Conservation (phyloP, 2,113 vertebrate genomes). For the Ammodytes dubius region DNA sequence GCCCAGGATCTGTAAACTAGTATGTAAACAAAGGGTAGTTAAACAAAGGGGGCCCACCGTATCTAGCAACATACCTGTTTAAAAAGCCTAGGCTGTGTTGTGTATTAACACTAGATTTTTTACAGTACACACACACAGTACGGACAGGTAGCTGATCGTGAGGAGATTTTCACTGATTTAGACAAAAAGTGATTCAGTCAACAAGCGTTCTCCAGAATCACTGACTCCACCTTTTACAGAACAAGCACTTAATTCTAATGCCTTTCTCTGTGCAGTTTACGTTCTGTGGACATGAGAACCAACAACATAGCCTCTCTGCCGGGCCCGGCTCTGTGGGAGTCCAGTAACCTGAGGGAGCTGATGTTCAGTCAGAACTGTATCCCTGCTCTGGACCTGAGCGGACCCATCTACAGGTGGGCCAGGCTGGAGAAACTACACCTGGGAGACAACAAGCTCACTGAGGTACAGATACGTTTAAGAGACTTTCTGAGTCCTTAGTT, state of each 20-base stretch:
- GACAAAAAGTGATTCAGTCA: too few species aligned
- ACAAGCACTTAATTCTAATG: neutral
- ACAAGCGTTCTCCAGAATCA: too few species aligned
- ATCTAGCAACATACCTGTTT: too few species aligned
- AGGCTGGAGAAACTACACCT: slow-evolving; percentile 94
- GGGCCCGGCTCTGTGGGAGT: slow-evolving; percentile 88
- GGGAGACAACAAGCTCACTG: slow-evolving; percentile 90
- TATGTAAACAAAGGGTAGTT: too few species aligned
- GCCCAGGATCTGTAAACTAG: too few species aligned
- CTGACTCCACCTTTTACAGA: too few species aligned
- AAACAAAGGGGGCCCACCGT: too few species aligned
- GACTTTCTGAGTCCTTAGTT: neutral
- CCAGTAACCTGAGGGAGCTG: slow-evolving; percentile 91
- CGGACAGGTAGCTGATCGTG: too few species aligned
- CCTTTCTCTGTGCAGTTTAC: slow-evolving; percentile 80
- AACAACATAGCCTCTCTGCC: slow-evolving; percentile 89
- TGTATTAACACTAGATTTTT: too few species aligned
- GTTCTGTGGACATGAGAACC: slow-evolving; percentile 92
- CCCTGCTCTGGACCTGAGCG: slow-evolving; percentile 87
- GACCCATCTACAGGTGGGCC: slow-evolving; percentile 88
- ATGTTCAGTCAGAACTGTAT: slow-evolving; percentile 94
- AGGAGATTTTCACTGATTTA: too few species aligned
- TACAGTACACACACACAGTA: too few species aligned
- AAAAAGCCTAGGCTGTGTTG: too few species aligned
- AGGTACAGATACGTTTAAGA: slow-evolving; percentile 82